These are phyloP conservation scores for Pelecanoides urinatrix DNA, from an alignment of 2,113 vertebrate species.

Conservation along the genomic window DNA sequence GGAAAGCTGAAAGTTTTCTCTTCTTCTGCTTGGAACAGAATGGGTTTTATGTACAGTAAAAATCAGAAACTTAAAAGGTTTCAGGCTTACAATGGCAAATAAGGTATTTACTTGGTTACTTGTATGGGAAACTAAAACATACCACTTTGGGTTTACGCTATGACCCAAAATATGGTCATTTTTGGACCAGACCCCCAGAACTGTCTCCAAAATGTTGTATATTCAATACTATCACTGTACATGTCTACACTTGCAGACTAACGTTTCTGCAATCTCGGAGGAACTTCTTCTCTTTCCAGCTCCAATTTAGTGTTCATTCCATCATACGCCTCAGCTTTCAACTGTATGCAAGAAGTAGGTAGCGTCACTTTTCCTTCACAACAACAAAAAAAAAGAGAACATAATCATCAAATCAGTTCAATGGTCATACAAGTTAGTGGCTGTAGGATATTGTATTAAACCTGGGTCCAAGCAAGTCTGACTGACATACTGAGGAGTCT, in stretches of 20 bases:
- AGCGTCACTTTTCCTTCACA: fast-evolving
- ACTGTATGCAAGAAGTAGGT: neutral
- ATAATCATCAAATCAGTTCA: neutral
- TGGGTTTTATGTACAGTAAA: neutral
- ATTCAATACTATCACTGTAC: neutral
- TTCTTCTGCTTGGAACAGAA: neutral
- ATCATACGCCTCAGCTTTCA: fast-evolving
- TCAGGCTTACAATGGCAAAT: neutral
- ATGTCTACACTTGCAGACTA: neutral
- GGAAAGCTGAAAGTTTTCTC: neutral
- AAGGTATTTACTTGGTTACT: neutral
- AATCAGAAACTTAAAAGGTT: neutral
- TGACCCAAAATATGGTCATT: neutral
- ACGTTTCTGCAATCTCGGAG: neutral
- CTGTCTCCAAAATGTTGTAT: neutral
- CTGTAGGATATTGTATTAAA: neutral
- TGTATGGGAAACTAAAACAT: neutral
- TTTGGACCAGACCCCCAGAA: neutral
- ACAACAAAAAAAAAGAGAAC: neutral
- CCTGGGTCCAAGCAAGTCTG: neutral
- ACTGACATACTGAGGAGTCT: neutral
- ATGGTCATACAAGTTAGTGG: fast-evolving
- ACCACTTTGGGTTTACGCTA: neutral
- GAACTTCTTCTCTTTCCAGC: neutral
- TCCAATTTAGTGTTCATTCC: neutral